These are phyloP conservation scores for Temnothorax ravouxi DNA, from an alignment of 2,888 invertebrate species.

Conservation along the genomic window DNA sequence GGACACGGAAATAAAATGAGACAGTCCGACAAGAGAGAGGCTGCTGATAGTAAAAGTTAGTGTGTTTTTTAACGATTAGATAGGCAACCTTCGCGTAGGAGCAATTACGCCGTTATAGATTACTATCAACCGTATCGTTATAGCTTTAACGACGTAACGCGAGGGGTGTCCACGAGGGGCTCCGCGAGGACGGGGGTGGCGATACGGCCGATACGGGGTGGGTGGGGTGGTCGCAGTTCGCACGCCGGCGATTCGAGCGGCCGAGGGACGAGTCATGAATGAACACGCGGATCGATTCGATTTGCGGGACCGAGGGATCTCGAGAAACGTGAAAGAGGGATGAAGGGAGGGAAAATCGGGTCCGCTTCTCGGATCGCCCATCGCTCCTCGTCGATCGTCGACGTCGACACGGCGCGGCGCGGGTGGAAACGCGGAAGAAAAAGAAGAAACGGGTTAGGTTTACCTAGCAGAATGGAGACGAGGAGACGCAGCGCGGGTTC, in stretches of 20 bases:
- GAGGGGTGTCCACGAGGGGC: neutral
- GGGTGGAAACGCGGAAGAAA: too few species aligned
- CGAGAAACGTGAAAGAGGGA: neutral
- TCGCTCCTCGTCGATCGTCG: too few species aligned
- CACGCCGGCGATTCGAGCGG: slow-evolving; percentile 27
- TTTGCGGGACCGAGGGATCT: neutral
- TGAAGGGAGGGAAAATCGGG: too few species aligned
- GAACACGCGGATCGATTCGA: slow-evolving; percentile 30
- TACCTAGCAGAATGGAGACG: slow-evolving; percentile 89
- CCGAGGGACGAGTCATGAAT: slow-evolving; percentile 28
- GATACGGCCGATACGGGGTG: too few species aligned
- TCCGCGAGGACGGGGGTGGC: too few species aligned
- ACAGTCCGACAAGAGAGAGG: neutral
- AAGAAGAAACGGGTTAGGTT: slow-evolving; percentile 68
- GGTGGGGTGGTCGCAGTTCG: neutral
- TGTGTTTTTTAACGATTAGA: slow-evolving; percentile 24
- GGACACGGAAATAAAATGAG: too few species aligned
- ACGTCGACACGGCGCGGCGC: too few species aligned
- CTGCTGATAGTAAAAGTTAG: too few species aligned
- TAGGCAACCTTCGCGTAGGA: slow-evolving; percentile 6
- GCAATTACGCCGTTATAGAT: slow-evolving; percentile 27
- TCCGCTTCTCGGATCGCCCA: too few species aligned
- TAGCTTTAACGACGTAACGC: neutral
- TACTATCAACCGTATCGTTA: neutral
- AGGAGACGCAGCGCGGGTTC: slow-evolving; percentile 90